These are phyloP conservation scores for Sebastes dallii DNA, from an alignment of 2,797 vertebrate genomes.

Conservation along the genomic window DNA sequence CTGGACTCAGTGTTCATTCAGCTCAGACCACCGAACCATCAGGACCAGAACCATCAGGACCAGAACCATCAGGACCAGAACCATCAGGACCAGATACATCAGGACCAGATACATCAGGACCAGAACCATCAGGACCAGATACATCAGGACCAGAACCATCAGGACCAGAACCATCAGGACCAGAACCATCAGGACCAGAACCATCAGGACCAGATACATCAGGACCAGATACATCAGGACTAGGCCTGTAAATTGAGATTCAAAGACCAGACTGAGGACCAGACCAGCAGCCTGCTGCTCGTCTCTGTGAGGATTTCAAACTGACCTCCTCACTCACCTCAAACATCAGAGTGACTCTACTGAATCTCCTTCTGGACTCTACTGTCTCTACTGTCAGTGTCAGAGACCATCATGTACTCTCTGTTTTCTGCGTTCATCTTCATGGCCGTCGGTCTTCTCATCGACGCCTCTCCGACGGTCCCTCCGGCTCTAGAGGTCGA, in stretches of 20 bases:
- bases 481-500: constrained; percentile 45
- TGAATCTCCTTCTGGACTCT: not conserved
- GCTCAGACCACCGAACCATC: constrained; percentile 54
- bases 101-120: too few species aligned
- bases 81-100: too few species aligned
- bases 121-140: too few species aligned
- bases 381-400: not conserved
- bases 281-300: not conserved
- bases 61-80: not conserved
- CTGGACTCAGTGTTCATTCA: constrained; percentile 75
- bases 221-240: not conserved
- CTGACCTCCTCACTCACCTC: not conserved
- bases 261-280: not conserved
- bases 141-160: too few species aligned
- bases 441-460: constrained; percentile 82
- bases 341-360: not conserved
- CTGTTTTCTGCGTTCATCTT: constrained; percentile 84
- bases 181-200: not conserved
- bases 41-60: constrained; percentile 34
- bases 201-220: not conserved
- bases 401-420: constrained; percentile 64
- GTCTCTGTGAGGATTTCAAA: not conserved
- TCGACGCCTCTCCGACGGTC: constrained; percentile 79
- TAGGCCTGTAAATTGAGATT: not conserved
- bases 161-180: not conserved